Conservation (phyloP, 2,888 invertebrate species). For the Hydrotaea diabolus region DNA sequence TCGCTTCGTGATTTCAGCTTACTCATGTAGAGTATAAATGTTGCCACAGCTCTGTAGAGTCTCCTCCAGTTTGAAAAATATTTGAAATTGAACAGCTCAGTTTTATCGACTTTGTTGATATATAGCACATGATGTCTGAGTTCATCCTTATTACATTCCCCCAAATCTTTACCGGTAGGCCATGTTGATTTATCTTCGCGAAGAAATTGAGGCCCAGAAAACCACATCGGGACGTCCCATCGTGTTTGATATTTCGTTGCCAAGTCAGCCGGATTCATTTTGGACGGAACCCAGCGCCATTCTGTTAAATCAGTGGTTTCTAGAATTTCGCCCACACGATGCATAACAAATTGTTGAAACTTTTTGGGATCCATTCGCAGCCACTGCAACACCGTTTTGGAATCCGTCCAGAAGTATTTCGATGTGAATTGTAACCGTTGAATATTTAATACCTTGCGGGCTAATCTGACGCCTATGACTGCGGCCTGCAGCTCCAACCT, state of each 20-base stretch:
- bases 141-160: conserved; percentile 18
- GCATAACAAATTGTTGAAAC: conserved; percentile 59
- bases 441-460: conserved; percentile 30
- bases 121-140: conserved; percentile 21
- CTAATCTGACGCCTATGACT: conserved; percentile 42
- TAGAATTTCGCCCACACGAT: conserved; percentile 60
- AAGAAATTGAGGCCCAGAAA: conserved; percentile 48
- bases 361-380: conserved; percentile 54
- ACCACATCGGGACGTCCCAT: conserved; percentile 25
- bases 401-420: conserved; percentile 38
- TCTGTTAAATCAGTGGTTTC: conserved; percentile 47
- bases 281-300: conserved; percentile 63
- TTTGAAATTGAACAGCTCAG: conserved; percentile 10
- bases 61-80: conserved; percentile 46
- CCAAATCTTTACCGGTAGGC: conserved; percentile 25
- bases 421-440: conserved; percentile 24
- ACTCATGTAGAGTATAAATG: conserved; percentile 22
- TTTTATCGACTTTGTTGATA: conserved; percentile 7
- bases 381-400: conserved; percentile 62
- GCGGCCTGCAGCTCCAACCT: conserved; percentile 61
- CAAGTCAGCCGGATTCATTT: conserved; percentile 59
- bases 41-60: conserved; percentile 30
- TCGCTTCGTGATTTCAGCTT: conserved; percentile 33
- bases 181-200: conserved; percentile 10
- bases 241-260: conserved; percentile 36